Base-by-base conservation (phyloP, 2,797 vertebrate species). In the Anguilla obscura region DNA sequence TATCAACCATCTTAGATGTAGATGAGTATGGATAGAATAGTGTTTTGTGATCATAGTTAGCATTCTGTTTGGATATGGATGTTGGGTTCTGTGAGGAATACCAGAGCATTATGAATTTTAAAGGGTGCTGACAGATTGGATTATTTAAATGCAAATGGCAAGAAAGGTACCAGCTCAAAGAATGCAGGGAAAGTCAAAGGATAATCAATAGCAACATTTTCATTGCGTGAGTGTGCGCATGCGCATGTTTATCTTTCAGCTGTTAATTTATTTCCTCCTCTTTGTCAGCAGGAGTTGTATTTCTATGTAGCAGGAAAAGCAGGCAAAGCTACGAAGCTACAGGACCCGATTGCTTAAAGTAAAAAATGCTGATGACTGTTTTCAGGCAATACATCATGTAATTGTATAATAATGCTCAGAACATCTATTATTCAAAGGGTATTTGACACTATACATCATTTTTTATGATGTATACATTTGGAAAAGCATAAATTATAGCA, bases 301-400 rank as follows among this genome's bases (percentile, higher is more conserved):
- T 24, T 66, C 24, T n/a, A 27, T 27, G 63, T 66, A n/a, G 63
- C n/a, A 9, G 21, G 21, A 27, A 66, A 24, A n/a, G 63, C 3
- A 5, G 30, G 63, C 12, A 36, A 21, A 36, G 60, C 56, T 83
- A 48, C 12, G 5, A 6, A 36, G 60, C 56, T 83, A 48, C 76
- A 60, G 79, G 58, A 48, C 63, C 63, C 48, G 60, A 87, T 60
- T 87, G 86, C 79, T 30, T 83, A 45, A 66, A 63, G 79, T 83
- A 84, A 87, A 87, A 83, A 69, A 58, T 63, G 58, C 58, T 60
- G 80, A 87, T 82, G 58, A 63, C 56, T 45, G 79, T 79, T 66
- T 87, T 87, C 48, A 87, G 40, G 79, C 40, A 87, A 87, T 66
- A 27, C 84, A 63, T 87, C 33, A 24, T 48, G 36, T 63, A 83